Conservation (phyloP, 2,888 invertebrate genomes). For the Pantelozetes paolii region DNA sequence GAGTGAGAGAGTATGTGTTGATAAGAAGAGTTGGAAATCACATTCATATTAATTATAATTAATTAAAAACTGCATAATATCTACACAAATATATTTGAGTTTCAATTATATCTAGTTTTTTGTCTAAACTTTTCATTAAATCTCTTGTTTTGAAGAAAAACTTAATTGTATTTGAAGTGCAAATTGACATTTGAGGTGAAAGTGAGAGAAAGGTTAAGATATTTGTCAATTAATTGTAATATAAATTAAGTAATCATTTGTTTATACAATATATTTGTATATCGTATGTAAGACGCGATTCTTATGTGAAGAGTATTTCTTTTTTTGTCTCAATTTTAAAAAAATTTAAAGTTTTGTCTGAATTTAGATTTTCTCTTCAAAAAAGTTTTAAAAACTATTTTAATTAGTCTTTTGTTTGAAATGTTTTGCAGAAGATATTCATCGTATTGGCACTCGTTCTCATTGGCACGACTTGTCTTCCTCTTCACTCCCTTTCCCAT, state of each 20-base stretch:
- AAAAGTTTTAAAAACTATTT: background rate
- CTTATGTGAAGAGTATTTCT: background rate
- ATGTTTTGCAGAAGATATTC: background rate
- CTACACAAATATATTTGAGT: background rate
- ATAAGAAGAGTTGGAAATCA: background rate
- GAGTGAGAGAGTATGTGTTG: background rate
- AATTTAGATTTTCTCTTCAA: background rate
- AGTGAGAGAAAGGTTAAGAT: background rate
- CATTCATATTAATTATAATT: background rate
- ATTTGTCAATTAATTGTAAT: background rate
- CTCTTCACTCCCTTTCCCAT: background rate
- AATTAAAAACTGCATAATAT: background rate
- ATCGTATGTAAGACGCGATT: background rate
- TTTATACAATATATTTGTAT: too few species aligned
- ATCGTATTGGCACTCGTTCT: conserved; percentile 26
- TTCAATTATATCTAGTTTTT: background rate
- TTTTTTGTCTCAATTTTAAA: background rate
- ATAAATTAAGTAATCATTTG: background rate
- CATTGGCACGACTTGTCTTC: conserved; percentile 9
- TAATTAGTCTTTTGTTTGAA: conserved; percentile 22
- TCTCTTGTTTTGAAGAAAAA: background rate
- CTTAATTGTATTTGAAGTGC: background rate
- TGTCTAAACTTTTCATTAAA: background rate
- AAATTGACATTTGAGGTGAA: background rate
- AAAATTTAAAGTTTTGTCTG: background rate